Evolutionary conservation across 2,797 vertebrate species (phyloP).

Genomic region (Capromys pilorides): DNA sequence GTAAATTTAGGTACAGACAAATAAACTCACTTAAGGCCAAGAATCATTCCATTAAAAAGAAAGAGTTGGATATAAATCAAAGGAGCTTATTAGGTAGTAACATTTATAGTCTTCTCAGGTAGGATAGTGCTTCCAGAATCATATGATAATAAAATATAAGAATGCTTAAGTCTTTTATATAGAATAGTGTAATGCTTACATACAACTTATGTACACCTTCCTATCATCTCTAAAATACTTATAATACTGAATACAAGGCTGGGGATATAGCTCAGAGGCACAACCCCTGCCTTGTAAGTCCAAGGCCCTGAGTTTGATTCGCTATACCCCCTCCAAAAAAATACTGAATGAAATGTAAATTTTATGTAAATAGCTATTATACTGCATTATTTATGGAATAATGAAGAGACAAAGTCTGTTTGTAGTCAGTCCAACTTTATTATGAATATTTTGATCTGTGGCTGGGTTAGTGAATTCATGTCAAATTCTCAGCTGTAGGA

Average conservation of each 20-base stretch:
- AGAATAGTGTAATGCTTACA: neutral
- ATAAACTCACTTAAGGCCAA: neutral
- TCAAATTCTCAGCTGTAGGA: neutral
- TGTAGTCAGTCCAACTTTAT: neutral
- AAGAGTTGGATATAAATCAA: slow-evolving; percentile 11
- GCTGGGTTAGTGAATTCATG: neutral
- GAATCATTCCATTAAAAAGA: neutral
- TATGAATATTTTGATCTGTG: neutral
- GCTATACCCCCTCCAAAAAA: no score
- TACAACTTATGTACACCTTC: neutral
- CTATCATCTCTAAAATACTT: neutral
- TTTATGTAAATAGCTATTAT: neutral
- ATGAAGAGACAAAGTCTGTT: neutral
- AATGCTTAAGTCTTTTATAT: neutral
- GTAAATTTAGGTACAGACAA: neutral
- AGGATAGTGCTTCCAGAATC: neutral
- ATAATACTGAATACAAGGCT: neutral
- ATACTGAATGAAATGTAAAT: neutral
- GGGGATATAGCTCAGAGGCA: no score
- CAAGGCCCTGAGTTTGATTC: no score
- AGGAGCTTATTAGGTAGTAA: slow-evolving; percentile 29
- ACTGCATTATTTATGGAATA: neutral
- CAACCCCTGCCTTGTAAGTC: no score
- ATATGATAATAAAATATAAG: neutral
- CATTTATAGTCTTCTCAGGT: neutral